phyloP scores from a whole-genome alignment of 2,113 vertebrate species.

The Plectropomus leopardus region DNA sequence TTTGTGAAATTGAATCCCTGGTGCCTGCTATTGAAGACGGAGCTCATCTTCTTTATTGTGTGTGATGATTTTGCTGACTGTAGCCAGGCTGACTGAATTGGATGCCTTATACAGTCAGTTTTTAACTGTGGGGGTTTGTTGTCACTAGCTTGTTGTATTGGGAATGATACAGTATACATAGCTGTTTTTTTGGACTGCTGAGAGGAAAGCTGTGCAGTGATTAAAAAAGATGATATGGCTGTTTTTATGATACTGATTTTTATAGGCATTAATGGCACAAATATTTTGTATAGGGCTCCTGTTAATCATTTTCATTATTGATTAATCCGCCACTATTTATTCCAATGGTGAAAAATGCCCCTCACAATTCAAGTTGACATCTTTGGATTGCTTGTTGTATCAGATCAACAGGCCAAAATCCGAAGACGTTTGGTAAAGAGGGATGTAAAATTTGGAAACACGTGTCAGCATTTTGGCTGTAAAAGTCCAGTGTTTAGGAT shows the following conservation, averaged over 20 bases:
- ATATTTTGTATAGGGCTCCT: background rate
- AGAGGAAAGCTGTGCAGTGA: background rate
- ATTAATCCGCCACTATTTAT: no score
- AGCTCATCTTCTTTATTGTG: slow-evolving; percentile 61
- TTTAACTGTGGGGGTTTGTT: slow-evolving; percentile 16
- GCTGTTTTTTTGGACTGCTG: background rate
- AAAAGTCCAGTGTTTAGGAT: no score
- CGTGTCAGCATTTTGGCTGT: background rate
- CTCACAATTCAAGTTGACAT: background rate
- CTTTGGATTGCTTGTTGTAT: background rate
- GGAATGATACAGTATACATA: slow-evolving; percentile 12
- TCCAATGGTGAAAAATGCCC: no score
- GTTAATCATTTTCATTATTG: background rate
- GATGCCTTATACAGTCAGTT: slow-evolving; percentile 28
- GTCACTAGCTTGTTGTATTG: slow-evolving; percentile 9
- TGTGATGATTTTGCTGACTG: slow-evolving; percentile 72
- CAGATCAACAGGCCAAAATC: background rate
- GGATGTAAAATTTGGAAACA: background rate
- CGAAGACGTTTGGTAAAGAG: background rate
- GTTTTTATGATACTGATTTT: background rate
- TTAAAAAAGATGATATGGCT: background rate
- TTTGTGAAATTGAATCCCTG: slow-evolving; percentile 67
- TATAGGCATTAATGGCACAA: background rate
- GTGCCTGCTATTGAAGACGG: slow-evolving; percentile 44
- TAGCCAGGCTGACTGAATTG: slow-evolving; percentile 52